Percentiles rank a stretch among this genome's conserved stretches.
phyloP scores from a whole-genome alignment of 2,113 vertebrate genomes.

The Shinisaurus crocodilurus region DNA sequence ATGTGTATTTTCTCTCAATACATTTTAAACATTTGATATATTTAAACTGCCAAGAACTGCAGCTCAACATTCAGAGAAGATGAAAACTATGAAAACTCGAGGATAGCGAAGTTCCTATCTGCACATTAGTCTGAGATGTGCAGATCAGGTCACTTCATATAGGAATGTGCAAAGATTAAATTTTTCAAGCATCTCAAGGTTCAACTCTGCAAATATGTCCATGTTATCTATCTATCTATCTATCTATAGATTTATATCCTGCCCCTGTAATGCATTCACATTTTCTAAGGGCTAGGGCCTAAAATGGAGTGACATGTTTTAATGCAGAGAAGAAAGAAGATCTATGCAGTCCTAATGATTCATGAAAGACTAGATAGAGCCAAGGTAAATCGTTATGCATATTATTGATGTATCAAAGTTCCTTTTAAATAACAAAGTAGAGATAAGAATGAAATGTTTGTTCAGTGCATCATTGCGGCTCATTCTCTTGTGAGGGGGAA shows the following conservation, averaged over 20 bases:
- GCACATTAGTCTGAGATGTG: background rate
- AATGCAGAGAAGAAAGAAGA: slow-evolving; percentile 7
- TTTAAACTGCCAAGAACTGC: background rate
- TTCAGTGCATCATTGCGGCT: slow-evolving; percentile 18
- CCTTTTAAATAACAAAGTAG: background rate
- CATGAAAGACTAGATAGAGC: background rate
- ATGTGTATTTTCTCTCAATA: background rate
- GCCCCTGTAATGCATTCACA: background rate
- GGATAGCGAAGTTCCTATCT: background rate
- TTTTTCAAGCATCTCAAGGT: background rate
- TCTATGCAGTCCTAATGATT: rapidly evolving
- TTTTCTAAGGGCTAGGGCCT: rapidly evolving
- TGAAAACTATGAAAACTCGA: background rate
- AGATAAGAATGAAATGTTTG: slow-evolving; percentile 5
- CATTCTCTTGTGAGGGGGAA: slow-evolving; percentile 36
- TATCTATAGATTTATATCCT: background rate
- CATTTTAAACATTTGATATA: background rate
- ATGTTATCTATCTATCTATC: background rate
- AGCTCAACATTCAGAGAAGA: background rate
- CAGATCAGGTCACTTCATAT: background rate
- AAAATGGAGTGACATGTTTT: background rate
- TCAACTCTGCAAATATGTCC: background rate
- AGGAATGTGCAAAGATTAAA: background rate
- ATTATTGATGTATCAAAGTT: background rate
- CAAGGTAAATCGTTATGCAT: slow-evolving; percentile 22